Percentiles rank a stretch among this genome's conserved stretches.
These are phyloP conservation scores for Oryctes rhinoceros DNA, from an alignment of 1,140 invertebrate genomes.

Conservation along the genomic window DNA sequence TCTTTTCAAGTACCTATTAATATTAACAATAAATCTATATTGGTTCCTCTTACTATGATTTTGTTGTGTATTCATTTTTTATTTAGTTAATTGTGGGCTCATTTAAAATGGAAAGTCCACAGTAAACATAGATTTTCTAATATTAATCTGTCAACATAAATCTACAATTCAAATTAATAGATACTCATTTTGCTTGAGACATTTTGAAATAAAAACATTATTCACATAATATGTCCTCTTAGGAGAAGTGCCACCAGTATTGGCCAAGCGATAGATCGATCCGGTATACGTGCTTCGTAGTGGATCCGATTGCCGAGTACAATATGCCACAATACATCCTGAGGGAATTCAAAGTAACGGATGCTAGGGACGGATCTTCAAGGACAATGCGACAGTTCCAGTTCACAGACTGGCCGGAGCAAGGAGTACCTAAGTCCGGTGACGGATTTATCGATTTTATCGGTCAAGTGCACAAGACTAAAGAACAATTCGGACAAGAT, in stretches of 20 bases:
- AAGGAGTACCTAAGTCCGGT: conserved; percentile 96
- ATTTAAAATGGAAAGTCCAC: no score
- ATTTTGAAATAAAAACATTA: not conserved
- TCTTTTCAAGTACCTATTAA: no score
- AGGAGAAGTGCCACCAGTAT: conserved; percentile 99
- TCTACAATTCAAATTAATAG: no score
- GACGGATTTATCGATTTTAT: conserved; percentile 99
- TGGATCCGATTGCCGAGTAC: conserved; percentile 99
- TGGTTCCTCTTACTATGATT: no score
- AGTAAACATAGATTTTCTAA: no score
- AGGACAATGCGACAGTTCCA: conserved; percentile 98
- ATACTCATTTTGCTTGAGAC: no score
- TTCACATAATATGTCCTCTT: conserved; percentile 47
- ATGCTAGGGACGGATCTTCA: conserved; percentile 93
- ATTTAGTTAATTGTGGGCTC: no score
- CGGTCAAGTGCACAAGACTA: conserved; percentile 99
- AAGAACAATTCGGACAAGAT: conserved; percentile 99
- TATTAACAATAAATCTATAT: no score
- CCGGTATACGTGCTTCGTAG: conserved; percentile 95
- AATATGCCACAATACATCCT: conserved; percentile 99
- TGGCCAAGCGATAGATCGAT: conserved; percentile 98
- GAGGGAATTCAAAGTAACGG: conserved; percentile 97
- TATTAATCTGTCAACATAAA: no score
- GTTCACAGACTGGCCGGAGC: conserved; percentile 99
- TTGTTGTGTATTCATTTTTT: no score